Base-by-base conservation (phyloP, 2,113 vertebrate species). In the Ceyx melanurus region DNA sequence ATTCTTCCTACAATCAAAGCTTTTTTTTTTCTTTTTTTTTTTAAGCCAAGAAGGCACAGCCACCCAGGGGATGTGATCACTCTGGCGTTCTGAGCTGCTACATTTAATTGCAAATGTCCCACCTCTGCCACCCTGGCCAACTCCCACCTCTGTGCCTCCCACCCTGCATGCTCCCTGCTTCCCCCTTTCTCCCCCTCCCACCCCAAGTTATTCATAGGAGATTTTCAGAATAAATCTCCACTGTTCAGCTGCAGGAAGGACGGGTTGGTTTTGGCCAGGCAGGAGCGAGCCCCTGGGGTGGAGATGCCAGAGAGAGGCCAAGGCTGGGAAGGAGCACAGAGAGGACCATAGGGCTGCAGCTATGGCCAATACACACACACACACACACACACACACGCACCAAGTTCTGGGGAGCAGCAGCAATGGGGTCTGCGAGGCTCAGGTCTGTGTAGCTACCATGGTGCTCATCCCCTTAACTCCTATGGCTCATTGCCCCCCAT, bases 211-310 rank as follows among this genome's bases (percentile, higher is more conserved):
- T 70, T 70, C 65, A 42, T 5, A 25, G 56, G 28, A 28, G 17
- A 3, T 48, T 15, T 54, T 77, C n/a, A 33, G 46, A 71, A 71
- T 20, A 92, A 50, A 46, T 29, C 65, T 6, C 65, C 53, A 57
- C 86, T 92, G 93, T 77, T 90, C 1, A 29, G 61, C 68, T 70
- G 65, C 91, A 88, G 93, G 70, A 93, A 92, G 35, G 22, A 81
- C 1, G 1, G 7, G 79, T 70, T 90, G 28, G 20, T 66, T 95
- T 94, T 91, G 94, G 94, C 92, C 8, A 9, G 28, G 75, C 51
- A 64, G 42, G 45, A 70, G 64, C 1, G 3, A 94, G 31, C 28
- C 42, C 75, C 79, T 75, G 37, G 51, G 37, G 35, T 1, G 28
- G 82, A 73, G 71, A 20, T 76, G 51, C 28, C 4, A 5, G 64